Evolutionary conservation across 1,140 invertebrate species (phyloP), one percentile per base, ranked within the genome.

Genomic region (Aphaenogaster rudis): DNA sequence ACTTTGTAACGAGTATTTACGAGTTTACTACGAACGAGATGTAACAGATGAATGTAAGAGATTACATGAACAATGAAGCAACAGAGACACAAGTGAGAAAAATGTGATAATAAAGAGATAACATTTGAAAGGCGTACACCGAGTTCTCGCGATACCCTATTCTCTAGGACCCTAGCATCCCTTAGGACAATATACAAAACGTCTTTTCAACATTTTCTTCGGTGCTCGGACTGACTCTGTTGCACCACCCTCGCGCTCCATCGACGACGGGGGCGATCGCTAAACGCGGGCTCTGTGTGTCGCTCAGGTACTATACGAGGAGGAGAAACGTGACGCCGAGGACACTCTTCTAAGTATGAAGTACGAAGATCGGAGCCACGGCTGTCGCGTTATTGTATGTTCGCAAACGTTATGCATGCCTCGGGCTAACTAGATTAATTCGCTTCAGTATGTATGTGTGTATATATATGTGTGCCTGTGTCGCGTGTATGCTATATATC

Each of bases 221-320:
- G 9, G 21, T 50, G 42, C 28, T 21, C 42, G 42, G 42, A 50
- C 8, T 50, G 17, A 61, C 9, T 13, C 28, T 48, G 36, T 42
- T 48, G 36, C 45, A 69, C 36, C 64, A 42, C 36, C 63, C 54
- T 63, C 57, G 39, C 36, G 50, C 36, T 39, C 63, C 54, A 50
- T 84, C 54, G 52, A 66, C 76, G 77, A 52, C 28, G 39, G 64
- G 15, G 17, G 33, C 67, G 45, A 74, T 76, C 42, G 54, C 33
- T 63, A 39, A 84, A 76, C 57, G 42, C 69, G 45, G 42, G 54
- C 57, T 72, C 17, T 84, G 42, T 84, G 80, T 82, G 54, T 84
- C 80, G 69, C 69, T 84, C 80, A 84, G 80, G 69, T 84, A 84
- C 80, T 84, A 76, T 61, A 84, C 69, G 69, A 84, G 69, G 42